Base-by-base conservation (phyloP, 2,797 vertebrate genomes). In the Arremon aurantiirostris region DNA sequence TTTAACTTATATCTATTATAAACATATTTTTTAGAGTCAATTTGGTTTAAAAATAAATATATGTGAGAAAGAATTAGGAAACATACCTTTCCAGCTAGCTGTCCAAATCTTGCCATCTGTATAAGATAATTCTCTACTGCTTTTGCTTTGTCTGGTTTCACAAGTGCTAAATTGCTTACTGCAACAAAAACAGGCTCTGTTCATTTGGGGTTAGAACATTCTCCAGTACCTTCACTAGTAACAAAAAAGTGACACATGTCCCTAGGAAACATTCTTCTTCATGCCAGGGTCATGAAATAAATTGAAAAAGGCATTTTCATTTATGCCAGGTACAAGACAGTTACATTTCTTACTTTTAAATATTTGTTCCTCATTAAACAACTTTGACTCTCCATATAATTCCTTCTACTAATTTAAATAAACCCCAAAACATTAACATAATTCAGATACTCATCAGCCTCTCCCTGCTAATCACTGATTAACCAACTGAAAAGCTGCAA, bases 61-160 rank as follows among this genome's bases (percentile, higher is more conserved):
- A 46, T 8, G 15, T 2, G 2, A 89, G 37, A 57, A 47, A 66
- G 26, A 85, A 50, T 27, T 9, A 66, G 8, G 63, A 68, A 64
- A 46, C 2, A 0, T 18, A 88, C 99, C 98, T 99, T 99, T 95
- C 99, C 99, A 93, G 98, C 97, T 73, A 99, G 98, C 61, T 99
- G 98, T 95, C 99, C 99, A 69, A 98, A 98, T 91, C 98, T 98
- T 93, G 99, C 99, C 99, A 99, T 99, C 96, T 99, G 99, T 97
- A 99, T 99, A 49, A 99, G 99, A 94, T 99, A 99, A 97, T 99
- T 99, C 96, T 99, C 99, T 86, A 99, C 99, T 46, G 99, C 98
- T 95, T 98, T 99, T 93, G 99, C 99, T 97, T 99, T 99, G 81
- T 99, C 99, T 39, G 99, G 99, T 95, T 99, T 99, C 93, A 99